phyloP scores from a whole-genome alignment of 2,888 invertebrate genomes.

The Ichneumon xanthorius region DNA sequence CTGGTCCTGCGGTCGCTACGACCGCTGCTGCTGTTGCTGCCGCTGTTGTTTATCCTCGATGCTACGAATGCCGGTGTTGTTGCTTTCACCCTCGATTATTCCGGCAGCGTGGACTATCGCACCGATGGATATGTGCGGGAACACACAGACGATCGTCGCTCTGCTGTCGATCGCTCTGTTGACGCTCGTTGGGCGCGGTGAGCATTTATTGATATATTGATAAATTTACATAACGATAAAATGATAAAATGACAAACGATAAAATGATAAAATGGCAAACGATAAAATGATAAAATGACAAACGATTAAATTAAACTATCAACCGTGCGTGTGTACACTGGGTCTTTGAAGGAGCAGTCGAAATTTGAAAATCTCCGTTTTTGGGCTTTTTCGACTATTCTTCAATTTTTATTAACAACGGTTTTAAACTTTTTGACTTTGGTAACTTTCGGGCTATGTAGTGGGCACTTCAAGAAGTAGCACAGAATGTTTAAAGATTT shows the following conservation, averaged over 20 bases:
- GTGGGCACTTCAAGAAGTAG: no score
- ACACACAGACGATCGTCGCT: constrained; percentile 68
- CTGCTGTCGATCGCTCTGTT: constrained; percentile 75
- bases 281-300: no score
- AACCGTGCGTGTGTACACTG: no score
- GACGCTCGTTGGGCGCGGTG: constrained; percentile 75
- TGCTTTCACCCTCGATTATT: constrained; percentile 59
- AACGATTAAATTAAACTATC: not conserved
- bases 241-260: not conserved
- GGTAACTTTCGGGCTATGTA: no score
- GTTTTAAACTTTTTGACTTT: no score
- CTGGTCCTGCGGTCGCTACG: constrained; percentile 65
- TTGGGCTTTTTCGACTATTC: no score
- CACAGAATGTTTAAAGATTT: no score
- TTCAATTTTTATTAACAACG: no score
- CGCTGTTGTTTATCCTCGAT: constrained; percentile 56
- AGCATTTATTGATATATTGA: constrained; percentile 37
- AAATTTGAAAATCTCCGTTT: no score
- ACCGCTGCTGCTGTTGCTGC: constrained; percentile 49
- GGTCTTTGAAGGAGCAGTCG: no score
- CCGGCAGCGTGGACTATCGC: constrained; percentile 53
- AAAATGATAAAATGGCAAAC: no score
- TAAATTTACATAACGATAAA: not conserved
- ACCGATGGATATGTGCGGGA: constrained; percentile 68
- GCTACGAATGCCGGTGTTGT: constrained; percentile 48